A percentile compares a stretch with the other conserved stretches of the same genome.
These are phyloP conservation scores for Panthera tigris DNA, from an alignment of 2,113 vertebrate species.

Conservation along the genomic window DNA sequence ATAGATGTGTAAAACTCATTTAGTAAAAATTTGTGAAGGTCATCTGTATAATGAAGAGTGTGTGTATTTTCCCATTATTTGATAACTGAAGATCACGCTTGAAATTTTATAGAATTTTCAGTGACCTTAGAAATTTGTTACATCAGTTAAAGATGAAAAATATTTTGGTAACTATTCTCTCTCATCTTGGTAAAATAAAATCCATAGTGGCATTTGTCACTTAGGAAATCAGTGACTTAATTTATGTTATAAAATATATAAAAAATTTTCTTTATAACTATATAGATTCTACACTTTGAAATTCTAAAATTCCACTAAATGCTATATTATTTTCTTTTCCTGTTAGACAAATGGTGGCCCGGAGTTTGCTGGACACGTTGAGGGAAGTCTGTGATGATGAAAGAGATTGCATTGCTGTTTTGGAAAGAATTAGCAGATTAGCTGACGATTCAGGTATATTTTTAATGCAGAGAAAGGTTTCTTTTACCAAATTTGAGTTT, in stretches of 20 bases:
- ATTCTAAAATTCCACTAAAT: conserved; percentile 48
- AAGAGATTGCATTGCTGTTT: conserved; percentile 91
- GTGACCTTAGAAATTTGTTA: conserved; percentile 47
- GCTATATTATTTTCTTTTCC: conserved; percentile 64
- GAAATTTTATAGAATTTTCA: conserved; percentile 12
- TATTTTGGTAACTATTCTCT: background rate
- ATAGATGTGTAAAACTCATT: background rate
- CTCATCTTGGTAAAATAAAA: conserved; percentile 49
- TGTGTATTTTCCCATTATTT: background rate
- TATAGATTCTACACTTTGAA: background rate
- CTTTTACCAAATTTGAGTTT: conserved; percentile 52
- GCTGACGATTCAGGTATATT: conserved; percentile 91
- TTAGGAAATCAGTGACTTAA: conserved; percentile 8
- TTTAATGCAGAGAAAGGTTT: conserved; percentile 26
- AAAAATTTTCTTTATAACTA: background rate
- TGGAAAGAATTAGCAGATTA: conserved; percentile 93
- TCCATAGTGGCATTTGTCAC: background rate
- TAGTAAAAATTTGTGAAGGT: background rate
- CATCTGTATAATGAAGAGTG: background rate
- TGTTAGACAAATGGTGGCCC: conserved; percentile 94
- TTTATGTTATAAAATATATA: background rate
- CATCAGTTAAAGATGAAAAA: conserved; percentile 29
- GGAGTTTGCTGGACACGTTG: conserved; percentile 93
- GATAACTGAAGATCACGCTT: background rate
- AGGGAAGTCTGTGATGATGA: conserved; percentile 94